Base-by-base conservation (phyloP, 2,113 vertebrate species). In the Cyanoliseus patagonus region DNA sequence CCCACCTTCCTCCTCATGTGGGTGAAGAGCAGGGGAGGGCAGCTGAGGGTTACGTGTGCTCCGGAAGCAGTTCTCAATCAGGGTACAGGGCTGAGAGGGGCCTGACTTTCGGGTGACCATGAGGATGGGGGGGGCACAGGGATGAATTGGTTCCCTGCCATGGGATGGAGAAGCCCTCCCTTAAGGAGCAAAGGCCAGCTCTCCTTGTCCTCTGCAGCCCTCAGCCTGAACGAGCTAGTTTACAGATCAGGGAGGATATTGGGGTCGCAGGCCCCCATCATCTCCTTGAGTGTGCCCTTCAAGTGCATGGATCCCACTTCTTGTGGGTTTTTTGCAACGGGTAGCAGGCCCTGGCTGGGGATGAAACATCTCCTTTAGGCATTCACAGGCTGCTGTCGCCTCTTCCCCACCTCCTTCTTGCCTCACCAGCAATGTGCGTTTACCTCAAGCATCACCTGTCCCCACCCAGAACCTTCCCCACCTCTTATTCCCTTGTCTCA, bases 61-160 rank as follows among this genome's bases (percentile, higher is more conserved):
- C 51, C 11, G 10, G 41, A 37, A 82, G 42, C 33, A 11, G 25
- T 33, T 80, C 35, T 86, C 59, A 17, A 23, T 30, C 2, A 3
- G 51, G 42, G 33, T 52, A 41, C 15, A 23, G 24, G 59, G 35
- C 31, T 0, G 3, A 57, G 41, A 74, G 17, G 20, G 31, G 39
- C 19, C 5, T 1, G 3, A 1, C 6, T 61, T 82, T 63, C 63
- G 70, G n/a, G 57, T 75, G 70, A 42, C 17, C 30, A 6, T 0
- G 0, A 59, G 47, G 33, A 47, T 4, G 12, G 79, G 49, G 16
- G 30, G 13, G 15, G 22, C 1, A 0, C 0, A 1, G 39, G 37
- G 66, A 75, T 15, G n/a, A 57, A 17, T 39, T 14, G 7, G 23
- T 49, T 27, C 7, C 23, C 18, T 6, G 7, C 39, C 14, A 6